Conservation (phyloP, 2,888 invertebrate genomes). For the Tipula confusa region DNA sequence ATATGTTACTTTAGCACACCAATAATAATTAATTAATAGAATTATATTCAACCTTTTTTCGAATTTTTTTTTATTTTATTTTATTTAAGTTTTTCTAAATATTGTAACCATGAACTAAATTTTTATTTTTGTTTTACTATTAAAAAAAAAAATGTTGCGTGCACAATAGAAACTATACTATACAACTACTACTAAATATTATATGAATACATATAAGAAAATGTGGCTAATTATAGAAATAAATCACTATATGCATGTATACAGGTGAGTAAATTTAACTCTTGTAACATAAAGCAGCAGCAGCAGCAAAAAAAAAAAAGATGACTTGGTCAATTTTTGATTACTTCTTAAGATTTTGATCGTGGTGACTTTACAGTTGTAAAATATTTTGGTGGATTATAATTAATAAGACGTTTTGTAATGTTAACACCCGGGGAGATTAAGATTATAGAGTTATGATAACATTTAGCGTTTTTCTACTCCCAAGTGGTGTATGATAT, state of each 20-base stretch:
- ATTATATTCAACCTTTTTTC: conserved; percentile 13
- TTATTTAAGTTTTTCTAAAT: background rate
- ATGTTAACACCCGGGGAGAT: too few relatives aligned
- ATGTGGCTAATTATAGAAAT: conserved; percentile 6
- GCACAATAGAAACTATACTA: background rate
- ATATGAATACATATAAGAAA: background rate
- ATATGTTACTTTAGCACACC: background rate
- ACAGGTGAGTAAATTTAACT: background rate
- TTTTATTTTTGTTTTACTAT: conserved; percentile 8
- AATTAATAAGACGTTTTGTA: too few relatives aligned
- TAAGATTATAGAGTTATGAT: too few relatives aligned
- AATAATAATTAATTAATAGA: conserved; percentile 20
- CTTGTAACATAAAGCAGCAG: background rate
- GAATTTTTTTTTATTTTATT: background rate
- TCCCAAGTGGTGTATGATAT: too few relatives aligned
- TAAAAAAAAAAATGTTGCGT: conserved; percentile 8
- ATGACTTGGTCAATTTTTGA: background rate
- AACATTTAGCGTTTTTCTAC: too few relatives aligned
- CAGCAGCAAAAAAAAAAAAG: background rate
- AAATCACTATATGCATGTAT: background rate
- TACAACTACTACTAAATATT: background rate
- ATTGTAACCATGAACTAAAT: conserved; percentile 20
- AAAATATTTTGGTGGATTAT: too few relatives aligned
- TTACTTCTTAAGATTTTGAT: background rate
- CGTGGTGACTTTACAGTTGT: too few relatives aligned